Base-by-base conservation (phyloP, 2,113 vertebrate genomes). In the Nothobranchius furzeri region DNA sequence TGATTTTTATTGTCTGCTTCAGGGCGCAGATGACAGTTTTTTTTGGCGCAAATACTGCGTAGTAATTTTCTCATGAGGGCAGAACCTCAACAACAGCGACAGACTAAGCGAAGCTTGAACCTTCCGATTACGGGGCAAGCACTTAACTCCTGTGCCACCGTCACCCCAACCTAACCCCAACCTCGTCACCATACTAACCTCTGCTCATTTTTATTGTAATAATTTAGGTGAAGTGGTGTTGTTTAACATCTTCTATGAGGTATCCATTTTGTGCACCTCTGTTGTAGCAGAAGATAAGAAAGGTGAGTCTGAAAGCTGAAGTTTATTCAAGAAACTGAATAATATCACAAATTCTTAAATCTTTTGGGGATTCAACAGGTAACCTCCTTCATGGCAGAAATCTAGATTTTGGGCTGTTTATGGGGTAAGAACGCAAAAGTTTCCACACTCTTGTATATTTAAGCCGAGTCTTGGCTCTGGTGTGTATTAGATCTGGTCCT, bases 231-330 rank as follows among this genome's bases (percentile, higher is more conserved):
- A 99, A 83, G 90, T 98, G 1, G 85, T 95, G 80, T 79, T 95
- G 64, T 98, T 95, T 89, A 99, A 99, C 87, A 90, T 99, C 64
- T 99, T 99, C 76, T 99, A 99, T 54, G 98, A 99, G 87, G 81
- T 98, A 60, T 99, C 99, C 87, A 98, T 96, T 0, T 92, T 99
- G 7, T 99, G 98, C 85, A 99, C 97, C 0, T 99, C 98, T 0
- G 87, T 99, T 49, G 90, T 99, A 61, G 94, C 97, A 1, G 95
- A 99, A 85, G 95, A 98, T 73, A 59, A 76, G 53, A 83, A 94
- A 67, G 98, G 98, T 99, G 90, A 81, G 81, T 61, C 13, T 6
- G 15, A 8, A 8, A 8, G 11, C n/a, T 20, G 20, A 20, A 20
- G 20, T 20, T 20, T 20, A 20, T 20, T 20, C 20, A 15, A 48